Base-by-base conservation (phyloP, 2,888 invertebrate genomes). In the Camponotus fellah region DNA sequence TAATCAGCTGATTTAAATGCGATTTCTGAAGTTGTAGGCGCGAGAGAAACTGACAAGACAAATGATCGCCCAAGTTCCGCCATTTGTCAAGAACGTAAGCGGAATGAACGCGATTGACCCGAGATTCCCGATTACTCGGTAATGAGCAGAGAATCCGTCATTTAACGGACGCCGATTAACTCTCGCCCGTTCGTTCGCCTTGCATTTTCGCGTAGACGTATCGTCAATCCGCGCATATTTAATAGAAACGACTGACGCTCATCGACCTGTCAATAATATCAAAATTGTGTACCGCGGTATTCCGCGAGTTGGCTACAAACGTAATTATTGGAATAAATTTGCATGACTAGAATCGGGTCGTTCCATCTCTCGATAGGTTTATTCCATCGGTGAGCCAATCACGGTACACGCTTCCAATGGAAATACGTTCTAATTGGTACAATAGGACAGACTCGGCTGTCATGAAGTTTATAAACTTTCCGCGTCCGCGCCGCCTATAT, bases 251-350 rank as follows among this genome's bases (percentile, higher is more conserved):
- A 17, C 79, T 80, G 79, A 80, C 60, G 72, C 72, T 72, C 72
- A 72, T 80, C 79, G 79, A 80, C 60, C 72, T 80, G 79, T 80
- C 79, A 80, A 80, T 80, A 80, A 80, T 80, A 80, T 80, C 72
- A 80, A 80, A 80, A 80, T 80, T 80, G 79, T 80, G 79, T 72
- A 72, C 79, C 72, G 72, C 79, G 79, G 79, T 80, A 80, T 80
- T 72, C 79, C 79, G 60, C 79, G 79, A 71, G 79, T 72, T 80
- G 72, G 72, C 79, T 80, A 80, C 79, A 80, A 80, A 80, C 72
- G 79, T 80, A 80, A 80, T 80, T 80, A 80, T 80, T 80, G 79
- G 79, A 80, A 80, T 80, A 80, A 80, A 80, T 80, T 80, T 80
- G 72, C 79, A 80, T 80, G 79, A 80, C 72, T 62, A 46, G 79